Conservation (phyloP, 2,888 invertebrate species). For the Pandemis heparana region DNA sequence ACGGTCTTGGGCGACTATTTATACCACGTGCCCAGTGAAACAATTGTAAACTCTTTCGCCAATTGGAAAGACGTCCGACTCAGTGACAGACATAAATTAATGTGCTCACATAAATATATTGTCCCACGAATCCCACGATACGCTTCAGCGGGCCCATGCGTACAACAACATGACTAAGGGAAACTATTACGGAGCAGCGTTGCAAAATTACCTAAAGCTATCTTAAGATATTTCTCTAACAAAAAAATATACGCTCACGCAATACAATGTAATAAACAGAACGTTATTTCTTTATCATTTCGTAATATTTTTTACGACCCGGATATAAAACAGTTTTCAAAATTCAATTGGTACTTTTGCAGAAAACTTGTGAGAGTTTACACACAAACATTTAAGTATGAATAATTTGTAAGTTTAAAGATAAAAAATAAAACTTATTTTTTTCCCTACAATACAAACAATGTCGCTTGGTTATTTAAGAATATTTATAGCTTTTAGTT, state of each 20-base stretch:
- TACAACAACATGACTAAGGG: conserved; percentile 30
- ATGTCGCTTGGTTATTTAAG: conserved; percentile 49
- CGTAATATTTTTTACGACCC: background rate
- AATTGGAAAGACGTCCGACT: conserved; percentile 71
- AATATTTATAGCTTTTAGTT: conserved; percentile 55
- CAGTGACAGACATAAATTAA: conserved; percentile 70
- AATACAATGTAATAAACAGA: background rate
- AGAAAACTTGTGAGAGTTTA: background rate
- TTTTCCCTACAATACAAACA: conserved; percentile 32
- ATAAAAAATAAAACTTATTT: background rate
- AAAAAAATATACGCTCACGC: background rate
- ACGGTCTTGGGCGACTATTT: conserved; percentile 69
- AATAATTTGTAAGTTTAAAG: background rate
- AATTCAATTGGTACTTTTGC: background rate
- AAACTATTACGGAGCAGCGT: conserved; percentile 31
- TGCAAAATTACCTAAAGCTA: background rate
- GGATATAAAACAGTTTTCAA: background rate
- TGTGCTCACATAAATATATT: conserved; percentile 61
- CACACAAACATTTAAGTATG: background rate
- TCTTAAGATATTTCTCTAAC: background rate
- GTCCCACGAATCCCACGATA: conserved; percentile 43
- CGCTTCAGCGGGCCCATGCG: conserved; percentile 30
- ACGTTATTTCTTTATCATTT: background rate
- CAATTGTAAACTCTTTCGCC: conserved; percentile 73
- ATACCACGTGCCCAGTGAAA: conserved; percentile 60